Percentiles rank a stretch among this genome's conserved stretches.
Conservation (phyloP, 2,797 vertebrate species). For the Craterocephalus amniculus region DNA sequence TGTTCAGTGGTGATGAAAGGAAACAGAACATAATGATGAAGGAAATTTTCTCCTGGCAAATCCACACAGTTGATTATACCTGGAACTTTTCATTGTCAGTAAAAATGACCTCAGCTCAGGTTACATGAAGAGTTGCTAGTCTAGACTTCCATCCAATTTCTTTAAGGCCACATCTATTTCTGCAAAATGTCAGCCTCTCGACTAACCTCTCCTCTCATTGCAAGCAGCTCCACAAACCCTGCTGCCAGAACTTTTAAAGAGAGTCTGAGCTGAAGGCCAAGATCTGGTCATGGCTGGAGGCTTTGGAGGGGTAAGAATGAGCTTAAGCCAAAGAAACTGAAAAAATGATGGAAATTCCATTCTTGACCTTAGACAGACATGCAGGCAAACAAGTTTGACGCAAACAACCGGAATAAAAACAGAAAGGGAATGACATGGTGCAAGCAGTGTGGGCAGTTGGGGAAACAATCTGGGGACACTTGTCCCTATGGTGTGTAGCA, state of each 20-base stretch:
- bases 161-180: constrained; percentile 21
- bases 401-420: constrained; percentile 13
- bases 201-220: constrained; percentile 45
- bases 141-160: constrained; percentile 48
- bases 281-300: constrained; percentile 30
- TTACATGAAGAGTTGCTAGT: constrained; percentile 48
- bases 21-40: constrained; percentile 3
- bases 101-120: constrained; percentile 37
- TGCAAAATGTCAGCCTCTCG: constrained; percentile 36
- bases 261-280: constrained; percentile 20
- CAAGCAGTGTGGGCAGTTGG: too few species aligned
- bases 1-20: constrained; percentile 29
- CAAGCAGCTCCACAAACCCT: constrained; percentile 40
- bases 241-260: constrained; percentile 46
- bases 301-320: constrained; percentile 26
- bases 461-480: not conserved
- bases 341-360: constrained; percentile 20
- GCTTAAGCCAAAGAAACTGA: constrained; percentile 8
- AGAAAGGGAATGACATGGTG: too few species aligned
- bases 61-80: not conserved
- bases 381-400: constrained; percentile 15
- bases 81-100: constrained; percentile 1
- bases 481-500: too few species aligned
- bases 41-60: constrained; percentile 3
- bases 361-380: constrained; percentile 33